Evolutionary conservation across 2,888 invertebrate genomes (phyloP), one percentile per base, ranked within the genome.

Genomic region (Onchidella celtica): DNA sequence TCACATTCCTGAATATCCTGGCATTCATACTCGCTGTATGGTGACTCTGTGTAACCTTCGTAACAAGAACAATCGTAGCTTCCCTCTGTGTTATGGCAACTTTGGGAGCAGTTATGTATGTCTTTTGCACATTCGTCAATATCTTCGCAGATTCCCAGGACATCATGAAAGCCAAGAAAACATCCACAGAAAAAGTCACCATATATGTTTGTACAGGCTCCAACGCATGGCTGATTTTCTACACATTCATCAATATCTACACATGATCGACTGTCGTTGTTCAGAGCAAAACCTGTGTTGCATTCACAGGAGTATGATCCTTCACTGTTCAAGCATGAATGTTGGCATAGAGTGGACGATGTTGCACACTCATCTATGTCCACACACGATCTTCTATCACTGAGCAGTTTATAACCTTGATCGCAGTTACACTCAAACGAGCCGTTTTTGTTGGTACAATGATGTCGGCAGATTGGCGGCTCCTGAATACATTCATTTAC

Each of bases 231-330:
- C 14, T 1, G 55, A 57, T n/a, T 72, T 40, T n/a, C 57, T 14
- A n/a, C 17, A 14, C 57, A 72, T 57, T 72, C 57, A 57, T 72
- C 32, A 0, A 72, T 57, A 17, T 72, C 11, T n/a, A 57, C 32
- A 32, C 81, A 81, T 0, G 75, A 29, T 29, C 29, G 11, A 17
- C 40, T 29, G 55, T 76, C 75, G 17, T 9, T 40, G 32, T 27
- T 70, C 17, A 92, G 86, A 47, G 87, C 75, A 81, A 86, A 91
- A 3, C 92, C 92, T 47, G 79, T 80, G 34, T 74, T 69, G 85
- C 90, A 90, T 1, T 83, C 68, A 85, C 89, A 90, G 24, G 79
- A 81, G 84, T 90, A 94, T 55, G 92, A 88, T 21, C 94, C 94
- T 21, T 89, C 85, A 24, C 87, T 87, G 86, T 94, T 94, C 36